Base-by-base conservation (phyloP, 1,140 invertebrate genomes). In the Meloidogyne hapla region DNA sequence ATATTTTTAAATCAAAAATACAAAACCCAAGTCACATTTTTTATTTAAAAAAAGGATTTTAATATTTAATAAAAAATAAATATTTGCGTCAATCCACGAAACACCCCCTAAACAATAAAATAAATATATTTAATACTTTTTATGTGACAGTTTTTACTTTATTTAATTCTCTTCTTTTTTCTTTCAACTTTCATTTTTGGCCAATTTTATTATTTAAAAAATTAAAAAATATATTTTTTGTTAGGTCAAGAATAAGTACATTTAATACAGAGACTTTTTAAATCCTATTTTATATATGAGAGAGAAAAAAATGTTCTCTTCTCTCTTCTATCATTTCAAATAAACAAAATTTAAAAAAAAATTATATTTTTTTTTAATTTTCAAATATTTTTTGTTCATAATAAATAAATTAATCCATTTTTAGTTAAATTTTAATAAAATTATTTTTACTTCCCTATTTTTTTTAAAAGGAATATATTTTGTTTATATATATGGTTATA, bases 51-150 rank as follows among this genome's bases (percentile, higher is more conserved):
- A 48, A 13, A 56, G 48, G 48, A 56, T 56, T 56, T 56, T 56
- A 56, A 56, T 56, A 56, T 6, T n/a, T 56, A n/a, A 56, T 56
- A 56, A n/a, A 56, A n/a, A n/a, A n/a, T 56, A 56, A n/a, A 56
- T 56, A 56, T 56, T 56, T 56, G 18, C 48, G 48, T 56, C 48
- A 56, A 56, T 56, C 48, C 48, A 56, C 48, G 48, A 56, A 56
- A 56, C 48, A 56, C 33, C 33, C 18, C 3, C 13, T 18, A 48
- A 18, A 18, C 13, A 18, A 18, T 48, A 18, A 48, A 48, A 48
- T 5, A 42, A 42, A 42, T 18, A 48, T 18, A 48, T 15, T 48
- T 48, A 18, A 18, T 18, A 48, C 45, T 48, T 48, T 13, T 48
- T 48, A 48, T 48, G n/a, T 56, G 48, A 56, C 48, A 56, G 48